These are phyloP conservation scores for Crotalus horridus DNA, from an alignment of 2,113 vertebrate species.

Conservation along the genomic window DNA sequence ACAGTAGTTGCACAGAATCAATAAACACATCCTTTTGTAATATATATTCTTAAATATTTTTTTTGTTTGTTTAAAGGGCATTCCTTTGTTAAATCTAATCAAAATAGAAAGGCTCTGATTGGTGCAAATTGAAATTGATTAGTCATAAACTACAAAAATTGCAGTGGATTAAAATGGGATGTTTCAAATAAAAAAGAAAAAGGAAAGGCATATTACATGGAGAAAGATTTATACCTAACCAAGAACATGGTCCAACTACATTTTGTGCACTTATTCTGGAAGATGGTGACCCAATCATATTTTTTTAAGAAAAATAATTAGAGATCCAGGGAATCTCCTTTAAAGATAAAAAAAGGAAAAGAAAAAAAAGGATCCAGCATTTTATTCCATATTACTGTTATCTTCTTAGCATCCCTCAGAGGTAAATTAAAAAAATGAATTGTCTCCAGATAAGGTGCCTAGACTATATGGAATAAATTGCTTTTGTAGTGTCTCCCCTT, in stretches of 20 bases:
- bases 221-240: neutral
- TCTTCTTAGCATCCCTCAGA: neutral
- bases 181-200: neutral
- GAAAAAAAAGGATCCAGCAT: neutral
- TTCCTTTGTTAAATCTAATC: slow-evolving; percentile 5
- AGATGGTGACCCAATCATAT: neutral
- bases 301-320: neutral
- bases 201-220: neutral
- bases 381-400: neutral
- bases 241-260: neutral
- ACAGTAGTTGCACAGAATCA: neutral
- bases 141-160: neutral
- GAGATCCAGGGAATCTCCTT: neutral
- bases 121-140: neutral
- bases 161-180: neutral
- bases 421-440: neutral
- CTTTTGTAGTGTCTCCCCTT: neutral
- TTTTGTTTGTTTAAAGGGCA: neutral
- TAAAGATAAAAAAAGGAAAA: neutral
- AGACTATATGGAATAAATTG: neutral
- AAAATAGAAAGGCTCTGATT: slow-evolving; percentile 1
- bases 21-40: slow-evolving; percentile 8
- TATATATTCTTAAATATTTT: neutral
- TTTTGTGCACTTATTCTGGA: neutral
- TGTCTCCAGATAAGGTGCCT: neutral